Base-by-base conservation (phyloP, 2,113 vertebrate species). In the Polypterus senegalus region DNA sequence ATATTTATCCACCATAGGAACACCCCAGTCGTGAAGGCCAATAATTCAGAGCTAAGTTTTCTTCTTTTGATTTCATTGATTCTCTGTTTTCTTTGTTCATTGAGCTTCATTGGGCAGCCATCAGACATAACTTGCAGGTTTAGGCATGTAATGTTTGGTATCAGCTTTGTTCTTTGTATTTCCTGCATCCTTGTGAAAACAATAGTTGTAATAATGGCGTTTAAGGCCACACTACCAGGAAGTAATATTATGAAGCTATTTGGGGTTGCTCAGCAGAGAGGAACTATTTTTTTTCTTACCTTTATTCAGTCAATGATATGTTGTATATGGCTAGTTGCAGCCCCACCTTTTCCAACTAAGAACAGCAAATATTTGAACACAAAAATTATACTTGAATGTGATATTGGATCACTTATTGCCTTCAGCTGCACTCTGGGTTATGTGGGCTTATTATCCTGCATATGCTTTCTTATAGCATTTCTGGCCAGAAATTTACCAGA, bases 151-250 rank as follows among this genome's bases (percentile, higher is more conserved):
- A 10, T 7, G 9, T 61, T 61, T 46, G 60, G 60, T 4, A 53
- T 61, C 47, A 52, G 46, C 3, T 61, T 61, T 52, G 60, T 61
- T 53, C 49, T 61, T 6, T 61, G 49, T 45, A 61, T 61, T 51
- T 61, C 60, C 60, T 61, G 60, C 7, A 61, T 61, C 47, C 54
- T 61, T 49, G 60, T 49, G 11, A 61, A 61, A 61, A 61, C 60
- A 6, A n/a, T 61, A n/a, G 43, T 61, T 5, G 60, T 61, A n/a
- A 45, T 61, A 7, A 52, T 53, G 3, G 60, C 60, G 9, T 61
- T 61, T 53, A 61, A 61, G 44, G 60, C 60, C n/a, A 61, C 60
- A 10, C 49, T 61, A 7, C 60, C 60, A 9, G 54, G 47, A 6
- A 61, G 46, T 8, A 61, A 44, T 10, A 9, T 61, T 43, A 61